Evolutionary conservation across 2,113 vertebrate species (phyloP), one percentile per base, ranked within the genome.

Genomic region (Pygathrix nemaeus): DNA sequence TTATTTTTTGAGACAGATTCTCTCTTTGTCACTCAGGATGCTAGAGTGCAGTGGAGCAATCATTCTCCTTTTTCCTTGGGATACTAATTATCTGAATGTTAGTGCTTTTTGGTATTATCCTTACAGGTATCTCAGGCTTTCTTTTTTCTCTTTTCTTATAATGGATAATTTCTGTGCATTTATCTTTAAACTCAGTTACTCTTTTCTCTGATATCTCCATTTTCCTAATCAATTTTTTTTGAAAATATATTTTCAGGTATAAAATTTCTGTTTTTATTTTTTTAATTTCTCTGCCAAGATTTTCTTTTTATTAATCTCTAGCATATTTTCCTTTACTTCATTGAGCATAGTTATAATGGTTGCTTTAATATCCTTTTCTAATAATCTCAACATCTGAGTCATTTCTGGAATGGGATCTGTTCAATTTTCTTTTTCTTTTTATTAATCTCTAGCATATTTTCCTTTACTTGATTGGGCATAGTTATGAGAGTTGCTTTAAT

Each of bases 331-430:
- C 25, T 76, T 92, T 89, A 66, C 35, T 85, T 94, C 30, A 61
- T 14, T 81, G 38, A 82, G 3, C 30, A 78, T 72, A 66, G 25
- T 86, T 92, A 66, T 73, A 93, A 57, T 45, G 83, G 35, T n/a
- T 94, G 68, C 38, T 32, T 86, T 94, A 52, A 83, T 88, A 17
- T 81, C n/a, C 43, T 92, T 92, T 6, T 57, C 79, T 88, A 96
- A 48, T 88, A 92, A 90, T 94, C 61, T 87, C 57, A 84, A 73
- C 25, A 57, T 79, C 5, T 96, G 35, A 3, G 68, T 79, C 14
- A 35, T 87, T 30, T 93, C 68, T 87, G 38, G 20, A 50, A 9
- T 59, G 61, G 2, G 17, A 52, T 89, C 21, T 87, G 23, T 72
- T 91, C 52, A 84, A 48, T 57, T 95, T 18, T 79, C 8, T 80